Evolutionary conservation across 2,113 vertebrate species (phyloP), one percentile per base, ranked within the genome.

Genomic region (Irena cyanogastra): DNA sequence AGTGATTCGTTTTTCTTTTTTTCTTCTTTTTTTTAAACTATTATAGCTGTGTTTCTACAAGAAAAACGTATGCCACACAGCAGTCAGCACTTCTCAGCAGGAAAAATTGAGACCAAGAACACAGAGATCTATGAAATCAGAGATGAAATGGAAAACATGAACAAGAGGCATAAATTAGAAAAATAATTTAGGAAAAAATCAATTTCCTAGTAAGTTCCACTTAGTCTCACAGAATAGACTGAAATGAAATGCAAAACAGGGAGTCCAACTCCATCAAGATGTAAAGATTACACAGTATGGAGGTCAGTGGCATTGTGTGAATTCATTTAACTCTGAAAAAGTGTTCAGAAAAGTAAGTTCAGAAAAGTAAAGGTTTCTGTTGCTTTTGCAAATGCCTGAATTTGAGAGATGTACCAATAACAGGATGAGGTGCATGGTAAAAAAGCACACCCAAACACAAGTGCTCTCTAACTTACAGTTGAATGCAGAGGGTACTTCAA

Each of bases 121-220:
- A 93, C 6, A 54, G n/a, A 91, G 54, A 95, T 83, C 95, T 71
- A 31, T 93, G 68, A 87, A 94, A 94, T 80, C 52, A 41, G n/a
- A 93, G 53, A 79, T 91, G 20, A 92, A 96, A 89, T 60, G 24
- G 82, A 97, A 97, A 97, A 96, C 61, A 60, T 59, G 93, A 90
- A 88, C 42, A 64, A 71, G 35, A 63, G 78, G 89, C 37, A 87
- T 96, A 94, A 87, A 88, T 96, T 93, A 96, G 83, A 96, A 97
- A 97, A 97, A 91, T 80, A 1, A 95, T 45, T 82, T 18, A 50
- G 85, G 90, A 94, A 95, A 95, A 95, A 52, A 61, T 94, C 78
- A 44, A 75, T 97, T 97, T 97, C 93, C 93, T 94, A 91, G 64
- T 83, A 95, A 94, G 78, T 89, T 95, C 81, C 96, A 95, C 70